phyloP scores from a whole-genome alignment of 2,888 invertebrate genomes.

The Synanthedon andrenaeformis region DNA sequence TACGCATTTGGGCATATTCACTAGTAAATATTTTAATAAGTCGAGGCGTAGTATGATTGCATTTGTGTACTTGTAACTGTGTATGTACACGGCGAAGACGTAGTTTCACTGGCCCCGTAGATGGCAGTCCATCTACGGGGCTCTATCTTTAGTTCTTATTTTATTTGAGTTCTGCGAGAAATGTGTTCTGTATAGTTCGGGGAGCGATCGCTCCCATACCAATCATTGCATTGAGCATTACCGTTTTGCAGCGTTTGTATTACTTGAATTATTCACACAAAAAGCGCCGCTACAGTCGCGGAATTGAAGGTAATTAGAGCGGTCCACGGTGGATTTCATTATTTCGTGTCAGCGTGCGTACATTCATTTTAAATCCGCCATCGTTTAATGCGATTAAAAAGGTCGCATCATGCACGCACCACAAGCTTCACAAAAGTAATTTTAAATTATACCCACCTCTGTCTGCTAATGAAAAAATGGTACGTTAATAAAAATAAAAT shows the following conservation, averaged over 20 bases:
- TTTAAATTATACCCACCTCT: slow-evolving; percentile 16
- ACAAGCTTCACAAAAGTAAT: slow-evolving; percentile 26
- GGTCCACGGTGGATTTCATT: slow-evolving; percentile 43
- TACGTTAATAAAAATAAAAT: too few relatives aligned
- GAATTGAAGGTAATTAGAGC: slow-evolving; percentile 31
- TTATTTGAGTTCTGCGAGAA: too few relatives aligned
- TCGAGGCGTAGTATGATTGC: too few relatives aligned
- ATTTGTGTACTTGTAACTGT: not conserved
- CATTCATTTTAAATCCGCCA: slow-evolving; percentile 36
- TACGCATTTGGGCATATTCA: too few relatives aligned
- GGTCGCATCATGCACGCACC: slow-evolving; percentile 34
- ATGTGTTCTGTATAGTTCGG: too few relatives aligned
- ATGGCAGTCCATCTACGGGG: too few relatives aligned
- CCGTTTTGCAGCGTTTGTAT: not conserved
- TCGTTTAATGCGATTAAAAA: slow-evolving; percentile 51
- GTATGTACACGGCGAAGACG: not conserved
- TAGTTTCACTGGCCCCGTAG: too few relatives aligned
- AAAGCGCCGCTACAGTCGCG: not conserved
- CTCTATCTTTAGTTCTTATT: too few relatives aligned
- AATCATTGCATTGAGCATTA: too few relatives aligned
- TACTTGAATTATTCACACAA: not conserved
- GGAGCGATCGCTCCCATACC: too few relatives aligned
- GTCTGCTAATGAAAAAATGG: too few relatives aligned
- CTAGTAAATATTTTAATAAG: too few relatives aligned
- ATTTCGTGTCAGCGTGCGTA: slow-evolving; percentile 27